Percentiles rank a stretch among this genome's conserved stretches.
These are phyloP conservation scores for Aphelenchoides fujianensis DNA, from an alignment of 1,140 invertebrate species.

Conservation along the genomic window DNA sequence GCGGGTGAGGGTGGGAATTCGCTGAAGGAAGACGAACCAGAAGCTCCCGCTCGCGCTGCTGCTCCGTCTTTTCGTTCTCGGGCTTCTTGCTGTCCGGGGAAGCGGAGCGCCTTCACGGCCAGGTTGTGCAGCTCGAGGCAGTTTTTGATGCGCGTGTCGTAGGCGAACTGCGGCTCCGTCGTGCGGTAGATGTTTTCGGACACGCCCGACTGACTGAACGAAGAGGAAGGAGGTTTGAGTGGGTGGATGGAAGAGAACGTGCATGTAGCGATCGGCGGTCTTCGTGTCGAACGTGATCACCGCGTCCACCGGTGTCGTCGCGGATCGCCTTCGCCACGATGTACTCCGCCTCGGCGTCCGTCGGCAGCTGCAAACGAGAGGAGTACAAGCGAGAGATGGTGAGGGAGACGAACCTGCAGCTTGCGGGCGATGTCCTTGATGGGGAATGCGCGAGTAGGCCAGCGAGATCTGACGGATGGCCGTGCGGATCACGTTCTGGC, in stretches of 20 bases:
- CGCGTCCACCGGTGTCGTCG: slow-evolving; percentile 96
- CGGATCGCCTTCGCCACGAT: slow-evolving; percentile 99
- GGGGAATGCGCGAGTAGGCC: slow-evolving; percentile 92
- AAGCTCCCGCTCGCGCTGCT: slow-evolving; percentile 48
- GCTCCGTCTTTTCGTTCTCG: slow-evolving; percentile 39
- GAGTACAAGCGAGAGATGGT: background rate
- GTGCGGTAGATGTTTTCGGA: slow-evolving; percentile 95
- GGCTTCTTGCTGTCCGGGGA: slow-evolving; percentile 87
- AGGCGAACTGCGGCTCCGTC: slow-evolving; percentile 88
- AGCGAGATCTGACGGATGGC: slow-evolving; percentile 92
- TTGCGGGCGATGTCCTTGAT: slow-evolving; percentile 89
- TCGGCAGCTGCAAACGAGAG: slow-evolving; percentile 70
- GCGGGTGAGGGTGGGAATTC: background rate
- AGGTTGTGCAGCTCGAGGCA: slow-evolving; percentile 97
- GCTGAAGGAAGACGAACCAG: slow-evolving; percentile 23
- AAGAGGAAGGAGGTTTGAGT: too few relatives aligned
- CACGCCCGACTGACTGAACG: slow-evolving; percentile 69
- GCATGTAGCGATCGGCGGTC: slow-evolving; percentile 89
- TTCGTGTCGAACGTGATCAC: slow-evolving; percentile 72
- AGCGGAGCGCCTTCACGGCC: slow-evolving; percentile 95
- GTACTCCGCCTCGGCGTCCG: slow-evolving; percentile 94
- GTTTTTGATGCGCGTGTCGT: slow-evolving; percentile 95
- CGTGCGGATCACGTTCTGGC: slow-evolving; percentile 99
- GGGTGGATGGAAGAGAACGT: too few relatives aligned
- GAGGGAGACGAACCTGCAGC: slow-evolving; percentile 67